Evolutionary conservation across 2,797 vertebrate species (phyloP), one percentile per base, ranked within the genome.

Genomic region (Sebastes steindachneri): DNA sequence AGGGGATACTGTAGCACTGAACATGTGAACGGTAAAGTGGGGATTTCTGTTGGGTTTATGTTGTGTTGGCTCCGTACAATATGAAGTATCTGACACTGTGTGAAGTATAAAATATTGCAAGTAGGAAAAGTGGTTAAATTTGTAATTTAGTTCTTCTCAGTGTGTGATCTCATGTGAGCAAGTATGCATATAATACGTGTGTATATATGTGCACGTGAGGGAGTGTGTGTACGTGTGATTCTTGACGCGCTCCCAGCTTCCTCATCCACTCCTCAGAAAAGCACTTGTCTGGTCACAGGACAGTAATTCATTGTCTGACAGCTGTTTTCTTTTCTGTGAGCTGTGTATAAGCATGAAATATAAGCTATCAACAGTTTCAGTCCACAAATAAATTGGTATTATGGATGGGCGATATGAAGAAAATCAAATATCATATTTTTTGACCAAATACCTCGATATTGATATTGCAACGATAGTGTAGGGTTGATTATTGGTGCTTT

Each of bases 301-400:
- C 91, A 93, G 88, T 94, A 94, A 94, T 93, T 95, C 92, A 94
- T 94, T 93, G 91, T 92, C 83, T 93, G 93, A 95, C 95, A 95
- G 94, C 94, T 95, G 95, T 95, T 96, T 95, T 96, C 87, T 94
- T 95, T 95, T 94, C 91, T 92, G 75, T 82, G 87, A 75, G 88
- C 77, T 25, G 15, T 51, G 15, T 23, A 58, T 57, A 5, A 25
- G 12, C n/a, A 65, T 41, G 6, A 57, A 76, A 68, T 21, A 48
- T 21, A 9, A 51, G 19, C 48, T 9, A 73, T 14, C 23, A 26
- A 7, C 3, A 9, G 21, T 37, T 25, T 68, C 10, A 68, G 12
- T 9, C 12, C 11, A 25, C 11, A 53, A 8, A 59, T n/a, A 59
- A 59, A 10, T n/a, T 54, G 4, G 45, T 51, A 51, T 51, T 51